A percentile compares a stretch with the other conserved stretches of the same genome.
Conservation (phyloP, 1,140 invertebrate genomes). For the Adelges cooleyi region DNA sequence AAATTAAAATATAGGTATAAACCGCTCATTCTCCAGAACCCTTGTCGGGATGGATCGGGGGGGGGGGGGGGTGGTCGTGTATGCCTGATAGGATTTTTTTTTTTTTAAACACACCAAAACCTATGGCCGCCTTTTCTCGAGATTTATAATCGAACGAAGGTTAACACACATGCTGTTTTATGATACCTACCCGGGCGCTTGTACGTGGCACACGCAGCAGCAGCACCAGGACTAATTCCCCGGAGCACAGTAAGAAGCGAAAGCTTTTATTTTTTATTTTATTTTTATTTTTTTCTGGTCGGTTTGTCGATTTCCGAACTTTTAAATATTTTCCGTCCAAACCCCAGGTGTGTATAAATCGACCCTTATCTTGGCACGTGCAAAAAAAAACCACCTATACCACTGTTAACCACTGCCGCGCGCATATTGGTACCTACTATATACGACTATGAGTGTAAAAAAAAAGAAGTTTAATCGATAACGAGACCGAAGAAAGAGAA, state of each 20-base stretch:
- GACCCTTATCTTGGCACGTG: constrained; percentile 7
- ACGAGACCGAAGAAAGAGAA: neutral
- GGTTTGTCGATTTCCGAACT: constrained; percentile 20
- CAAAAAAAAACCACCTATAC: neutral
- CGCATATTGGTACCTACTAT: too few species aligned
- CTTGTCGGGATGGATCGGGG: too few species aligned
- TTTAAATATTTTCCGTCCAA: constrained; percentile 21
- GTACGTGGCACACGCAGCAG: neutral
- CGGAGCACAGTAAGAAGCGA: constrained; percentile 5
- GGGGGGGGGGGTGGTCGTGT: too few species aligned
- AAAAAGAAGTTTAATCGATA: too few species aligned
- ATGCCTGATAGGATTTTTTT: too few species aligned
- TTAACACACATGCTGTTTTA: constrained; percentile 19
- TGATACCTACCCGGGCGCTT: neutral
- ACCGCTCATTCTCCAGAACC: too few species aligned
- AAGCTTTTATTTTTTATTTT: neutral
- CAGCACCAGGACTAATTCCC: neutral
- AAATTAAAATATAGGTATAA: too few species aligned
- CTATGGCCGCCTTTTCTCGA: neutral
- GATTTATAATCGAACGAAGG: constrained; percentile 15
- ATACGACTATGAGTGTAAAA: too few species aligned
- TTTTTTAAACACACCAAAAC: too few species aligned
- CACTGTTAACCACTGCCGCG: too few species aligned
- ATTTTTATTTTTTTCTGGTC: neutral
- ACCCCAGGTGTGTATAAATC: constrained; percentile 17